These are phyloP conservation scores for Parauchenoglanis ngamensis DNA, from an alignment of 2,797 vertebrate species.

Conservation along the genomic window DNA sequence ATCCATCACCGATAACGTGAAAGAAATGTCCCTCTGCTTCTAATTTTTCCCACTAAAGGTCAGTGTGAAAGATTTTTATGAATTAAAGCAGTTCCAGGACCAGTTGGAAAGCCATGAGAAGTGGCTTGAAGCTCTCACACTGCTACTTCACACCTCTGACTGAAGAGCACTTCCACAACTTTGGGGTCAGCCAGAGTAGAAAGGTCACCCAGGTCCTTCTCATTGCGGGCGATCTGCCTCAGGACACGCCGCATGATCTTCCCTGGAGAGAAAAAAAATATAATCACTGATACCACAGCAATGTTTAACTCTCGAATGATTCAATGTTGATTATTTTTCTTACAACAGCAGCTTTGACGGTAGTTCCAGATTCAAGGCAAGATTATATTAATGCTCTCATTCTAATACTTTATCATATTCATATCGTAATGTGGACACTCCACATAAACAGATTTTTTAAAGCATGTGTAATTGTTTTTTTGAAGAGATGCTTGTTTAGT, in stretches of 20 bases:
- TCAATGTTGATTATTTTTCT: not conserved
- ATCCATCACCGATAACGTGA: not conserved
- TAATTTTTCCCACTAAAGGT: conserved; percentile 24
- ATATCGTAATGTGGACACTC: not conserved
- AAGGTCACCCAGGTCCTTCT: conserved; percentile 80
- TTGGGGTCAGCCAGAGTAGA: conserved; percentile 81
- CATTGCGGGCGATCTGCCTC: conserved; percentile 78
- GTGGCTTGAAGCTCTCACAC: conserved; percentile 60
- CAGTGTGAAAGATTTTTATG: not conserved
- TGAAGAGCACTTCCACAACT: conserved; percentile 80
- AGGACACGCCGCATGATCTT: conserved; percentile 83
- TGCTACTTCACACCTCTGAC: conserved; percentile 76
- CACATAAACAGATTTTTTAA: not conserved
- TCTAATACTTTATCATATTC: not conserved
- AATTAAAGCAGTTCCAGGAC: conserved; percentile 9
- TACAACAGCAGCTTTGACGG: not conserved
- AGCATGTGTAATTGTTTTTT: not conserved
- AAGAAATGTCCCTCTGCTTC: not conserved
- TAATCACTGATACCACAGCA: not conserved
- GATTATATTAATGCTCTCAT: not conserved
- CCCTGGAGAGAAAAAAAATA: conserved; percentile 61
- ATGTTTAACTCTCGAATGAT: not conserved
- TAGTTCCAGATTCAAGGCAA: not conserved
- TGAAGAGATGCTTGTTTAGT: not conserved
- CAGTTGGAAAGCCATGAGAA: not conserved